Evolutionary conservation across 2,888 invertebrate genomes (phyloP), one percentile per base, ranked within the genome.

Genomic region (Phengaris alcon): DNA sequence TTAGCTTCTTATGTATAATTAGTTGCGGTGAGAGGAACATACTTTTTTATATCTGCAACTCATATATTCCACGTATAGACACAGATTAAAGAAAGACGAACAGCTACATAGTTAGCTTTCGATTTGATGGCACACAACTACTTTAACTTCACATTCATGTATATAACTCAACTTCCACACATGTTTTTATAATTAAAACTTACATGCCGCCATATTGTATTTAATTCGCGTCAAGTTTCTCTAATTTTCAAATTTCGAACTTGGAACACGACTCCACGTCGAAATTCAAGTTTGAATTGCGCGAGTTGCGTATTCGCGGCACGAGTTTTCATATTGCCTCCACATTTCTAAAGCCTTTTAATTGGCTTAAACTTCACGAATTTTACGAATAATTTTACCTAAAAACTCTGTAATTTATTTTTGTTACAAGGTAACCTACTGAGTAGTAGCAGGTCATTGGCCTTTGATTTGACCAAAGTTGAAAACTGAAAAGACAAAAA

Each of bases 181-280:
- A 52, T 55, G 75, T 77, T 78, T 76, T 75, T 70, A 75, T 75
- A 73, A 75, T 69, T 76, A 76, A 77, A 78, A 78, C 79, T 75
- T 77, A 76, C 77, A 76, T 75, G 77, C 78, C 79, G 79, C 80
- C 81, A 81, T 80, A 80, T 79, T 81, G 80, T 79, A 79, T 80
- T 81, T 90, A 91, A 91, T 90, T 90, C 89, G 81, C 87, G 85
- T 84, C 88, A 88, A 91, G 89, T 88, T 87, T 87, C 84, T 88
- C 88, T 90, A 90, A 91, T 90, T 92, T 91, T 88, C 89, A 85
- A 91, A 91, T 90, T 90, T 87, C 84, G 88, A 90, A 91, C 90
- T 92, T 91, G 87, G 87, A 86, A 86, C 87, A 55, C 75, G 84
- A 79, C 85, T 88, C 88, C 82, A 86, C 86, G 89, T 91, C 90